These are phyloP conservation scores for Chrysopilus asiliformis DNA, from an alignment of 2,888 invertebrate species.

Conservation along the genomic window DNA sequence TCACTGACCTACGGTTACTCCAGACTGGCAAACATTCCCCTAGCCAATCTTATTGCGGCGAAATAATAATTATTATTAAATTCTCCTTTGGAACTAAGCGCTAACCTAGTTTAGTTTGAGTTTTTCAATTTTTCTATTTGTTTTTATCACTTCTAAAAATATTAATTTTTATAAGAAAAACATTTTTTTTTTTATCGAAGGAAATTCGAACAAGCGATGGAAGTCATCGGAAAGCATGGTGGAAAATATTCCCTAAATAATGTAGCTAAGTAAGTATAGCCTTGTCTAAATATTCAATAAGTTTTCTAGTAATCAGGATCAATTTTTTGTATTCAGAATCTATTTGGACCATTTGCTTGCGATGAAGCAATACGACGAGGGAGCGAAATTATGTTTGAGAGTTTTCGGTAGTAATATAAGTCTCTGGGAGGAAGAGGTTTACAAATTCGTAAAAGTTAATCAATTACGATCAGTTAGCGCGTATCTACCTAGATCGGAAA, in stretches of 20 bases:
- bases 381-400: constrained; percentile 72
- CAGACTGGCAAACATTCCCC: too few species aligned
- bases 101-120: too few species aligned
- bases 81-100: too few species aligned
- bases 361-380: constrained; percentile 59
- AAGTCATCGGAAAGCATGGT: constrained; percentile 57
- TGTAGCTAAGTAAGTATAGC: constrained; percentile 31
- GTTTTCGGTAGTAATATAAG: constrained; percentile 70
- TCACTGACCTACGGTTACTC: too few species aligned
- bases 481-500: constrained; percentile 61
- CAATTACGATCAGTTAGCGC: constrained; percentile 67
- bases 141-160: too few species aligned
- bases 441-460: constrained; percentile 74
- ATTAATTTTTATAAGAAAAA: too few species aligned
- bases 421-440: constrained; percentile 84
- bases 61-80: too few species aligned
- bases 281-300: constrained; percentile 1
- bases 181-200: constrained; percentile 32
- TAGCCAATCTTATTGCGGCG: too few species aligned
- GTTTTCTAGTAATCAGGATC: constrained; percentile 1
- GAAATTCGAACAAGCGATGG: constrained; percentile 74
- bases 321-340: constrained; percentile 29
- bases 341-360: constrained; percentile 72
- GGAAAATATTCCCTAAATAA: constrained; percentile 33
- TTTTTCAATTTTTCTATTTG: too few species aligned